phyloP scores from a whole-genome alignment of 1,140 invertebrate species.

The Zaprionus kolodkinae region DNA sequence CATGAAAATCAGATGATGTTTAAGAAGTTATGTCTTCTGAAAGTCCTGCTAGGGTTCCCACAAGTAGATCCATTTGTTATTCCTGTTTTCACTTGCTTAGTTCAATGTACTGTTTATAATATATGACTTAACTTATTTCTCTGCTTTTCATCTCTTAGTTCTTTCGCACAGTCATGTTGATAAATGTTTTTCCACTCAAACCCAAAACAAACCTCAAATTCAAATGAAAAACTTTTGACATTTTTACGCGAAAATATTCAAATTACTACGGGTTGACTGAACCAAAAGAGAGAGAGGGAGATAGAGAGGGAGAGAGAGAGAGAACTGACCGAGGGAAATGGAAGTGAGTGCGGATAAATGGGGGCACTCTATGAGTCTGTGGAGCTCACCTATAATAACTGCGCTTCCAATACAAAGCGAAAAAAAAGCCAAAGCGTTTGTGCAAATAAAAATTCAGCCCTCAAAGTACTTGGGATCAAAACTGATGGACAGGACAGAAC shows the following conservation, averaged over 20 bases:
- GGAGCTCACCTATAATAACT: conserved; percentile 56
- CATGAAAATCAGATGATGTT: too few species aligned
- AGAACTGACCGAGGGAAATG: not conserved
- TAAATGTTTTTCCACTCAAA: not conserved
- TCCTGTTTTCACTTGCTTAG: too few species aligned
- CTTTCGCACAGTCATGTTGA: not conserved
- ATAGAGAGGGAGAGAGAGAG: not conserved
- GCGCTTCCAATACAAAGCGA: conserved; percentile 63
- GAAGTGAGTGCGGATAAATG: not conserved
- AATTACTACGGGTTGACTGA: not conserved
- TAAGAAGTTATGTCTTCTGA: too few species aligned
- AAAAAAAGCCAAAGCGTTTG: conserved; percentile 75
- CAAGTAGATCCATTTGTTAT: too few species aligned
- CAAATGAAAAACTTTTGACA: not conserved
- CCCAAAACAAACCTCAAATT: not conserved
- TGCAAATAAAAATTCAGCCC: conserved; percentile 80
- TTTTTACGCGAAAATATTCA: not conserved
- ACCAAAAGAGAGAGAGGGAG: not conserved
- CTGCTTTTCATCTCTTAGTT: not conserved
- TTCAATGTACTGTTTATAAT: too few species aligned
- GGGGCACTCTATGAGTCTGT: not conserved
- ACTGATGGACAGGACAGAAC: conserved; percentile 47
- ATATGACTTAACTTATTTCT: not conserved
- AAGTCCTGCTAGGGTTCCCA: too few species aligned
- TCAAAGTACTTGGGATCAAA: conserved; percentile 70